Evolutionary conservation across 2,113 vertebrate species (phyloP).

Genomic region (Melanocharis versteri): DNA sequence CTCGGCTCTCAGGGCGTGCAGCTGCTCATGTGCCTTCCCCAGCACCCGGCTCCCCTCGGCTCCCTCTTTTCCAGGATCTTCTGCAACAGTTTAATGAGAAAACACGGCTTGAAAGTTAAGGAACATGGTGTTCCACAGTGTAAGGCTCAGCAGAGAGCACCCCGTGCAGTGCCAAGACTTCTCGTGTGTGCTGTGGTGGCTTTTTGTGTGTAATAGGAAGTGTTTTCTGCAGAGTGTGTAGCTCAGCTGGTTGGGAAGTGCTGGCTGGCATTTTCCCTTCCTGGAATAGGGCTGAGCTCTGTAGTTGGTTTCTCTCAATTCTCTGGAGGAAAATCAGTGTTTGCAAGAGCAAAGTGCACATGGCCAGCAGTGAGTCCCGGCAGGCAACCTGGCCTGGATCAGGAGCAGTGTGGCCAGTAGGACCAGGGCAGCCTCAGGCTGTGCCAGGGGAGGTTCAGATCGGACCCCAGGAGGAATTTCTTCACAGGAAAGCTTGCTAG

Average conservation of each 20-base stretch:
- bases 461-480: neutral
- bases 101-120: neutral
- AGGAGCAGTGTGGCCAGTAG: neutral
- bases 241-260: neutral
- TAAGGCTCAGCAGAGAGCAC: neutral
- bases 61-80: neutral
- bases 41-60: fast-evolving
- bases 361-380: neutral
- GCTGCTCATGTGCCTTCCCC: neutral
- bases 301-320: neutral
- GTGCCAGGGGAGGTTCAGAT: neutral
- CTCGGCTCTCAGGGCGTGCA: fast-evolving
- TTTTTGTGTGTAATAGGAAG: neutral
- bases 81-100: neutral
- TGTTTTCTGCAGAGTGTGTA: slow-evolving; percentile 17
- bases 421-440: neutral
- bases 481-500: neutral
- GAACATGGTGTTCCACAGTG: fast-evolving
- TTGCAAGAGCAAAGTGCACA: neutral
- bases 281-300: neutral
- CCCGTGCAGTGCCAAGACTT: neutral
- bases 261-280: neutral
- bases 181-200: neutral
- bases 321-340: neutral
- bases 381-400: neutral